These are phyloP conservation scores for Shargacucullia verbasci DNA, from an alignment of 2,888 invertebrate species.

Conservation along the genomic window DNA sequence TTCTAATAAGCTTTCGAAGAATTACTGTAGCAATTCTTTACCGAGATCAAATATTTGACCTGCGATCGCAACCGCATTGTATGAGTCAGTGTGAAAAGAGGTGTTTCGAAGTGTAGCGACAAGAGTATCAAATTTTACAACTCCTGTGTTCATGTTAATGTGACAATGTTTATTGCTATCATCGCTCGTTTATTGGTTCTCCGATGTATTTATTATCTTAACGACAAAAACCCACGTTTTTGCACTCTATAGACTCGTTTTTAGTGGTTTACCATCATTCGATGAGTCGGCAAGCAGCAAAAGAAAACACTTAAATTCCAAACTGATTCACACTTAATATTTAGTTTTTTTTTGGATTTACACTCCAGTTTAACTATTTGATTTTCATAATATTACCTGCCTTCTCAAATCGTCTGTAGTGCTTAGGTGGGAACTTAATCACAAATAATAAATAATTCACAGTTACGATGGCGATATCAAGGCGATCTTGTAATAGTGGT, in stretches of 20 bases:
- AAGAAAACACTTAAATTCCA: slow-evolving; percentile 51
- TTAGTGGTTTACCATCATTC: slow-evolving; percentile 33
- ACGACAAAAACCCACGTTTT: slow-evolving; percentile 48
- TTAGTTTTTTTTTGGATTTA: slow-evolving; percentile 20
- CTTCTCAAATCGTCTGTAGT: too few relatives aligned
- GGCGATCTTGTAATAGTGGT: too few relatives aligned
- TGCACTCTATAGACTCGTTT: slow-evolving; percentile 31
- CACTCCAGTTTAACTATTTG: slow-evolving; percentile 18
- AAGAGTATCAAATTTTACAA: slow-evolving; percentile 75
- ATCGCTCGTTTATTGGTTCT: slow-evolving; percentile 63
- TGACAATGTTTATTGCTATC: slow-evolving; percentile 69
- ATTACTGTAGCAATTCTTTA: slow-evolving; percentile 47
- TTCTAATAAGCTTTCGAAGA: slow-evolving; percentile 52
- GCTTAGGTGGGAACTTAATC: too few relatives aligned
- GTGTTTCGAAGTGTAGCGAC: slow-evolving; percentile 51
- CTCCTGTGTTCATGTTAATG: slow-evolving; percentile 69
- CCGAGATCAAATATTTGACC: slow-evolving; percentile 56
- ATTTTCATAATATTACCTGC: slow-evolving; percentile 19
- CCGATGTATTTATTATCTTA: slow-evolving; percentile 62
- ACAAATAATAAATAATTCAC: too few relatives aligned
- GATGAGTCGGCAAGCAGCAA: slow-evolving; percentile 34
- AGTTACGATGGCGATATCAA: too few relatives aligned
- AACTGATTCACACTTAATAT: slow-evolving; percentile 31
- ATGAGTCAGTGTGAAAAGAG: slow-evolving; percentile 58
- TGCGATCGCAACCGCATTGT: slow-evolving; percentile 34